phyloP scores from a whole-genome alignment of 2,113 vertebrate genomes.

The Erythrocebus patas region DNA sequence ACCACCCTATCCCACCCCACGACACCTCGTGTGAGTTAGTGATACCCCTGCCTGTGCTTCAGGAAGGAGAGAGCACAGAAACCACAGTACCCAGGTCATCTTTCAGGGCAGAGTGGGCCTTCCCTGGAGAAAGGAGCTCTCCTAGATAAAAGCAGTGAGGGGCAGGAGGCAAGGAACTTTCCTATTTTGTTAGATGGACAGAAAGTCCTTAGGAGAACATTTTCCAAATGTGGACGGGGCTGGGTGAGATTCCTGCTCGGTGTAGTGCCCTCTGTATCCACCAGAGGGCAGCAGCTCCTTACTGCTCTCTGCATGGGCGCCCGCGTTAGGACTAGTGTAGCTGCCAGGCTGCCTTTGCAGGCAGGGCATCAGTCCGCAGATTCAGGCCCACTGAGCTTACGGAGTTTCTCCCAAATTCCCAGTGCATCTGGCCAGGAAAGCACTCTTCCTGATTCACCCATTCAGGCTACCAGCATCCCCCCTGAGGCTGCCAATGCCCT shows the following conservation, averaged over 20 bases:
- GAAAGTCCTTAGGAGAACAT: not conserved
- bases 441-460: not conserved
- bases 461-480: not conserved
- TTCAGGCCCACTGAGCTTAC: not conserved
- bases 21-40: not conserved
- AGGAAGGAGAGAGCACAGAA: not conserved
- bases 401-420: not conserved
- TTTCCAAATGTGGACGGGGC: not conserved
- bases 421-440: not conserved
- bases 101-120: not conserved
- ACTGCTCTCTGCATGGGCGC: not conserved
- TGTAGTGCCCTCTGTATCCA: not conserved
- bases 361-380: too few species aligned
- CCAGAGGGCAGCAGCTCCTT: conserved; percentile 38
- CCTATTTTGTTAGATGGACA: not conserved
- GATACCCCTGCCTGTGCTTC: not conserved
- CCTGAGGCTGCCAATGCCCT: not conserved
- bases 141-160: not conserved
- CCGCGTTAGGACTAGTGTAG: not conserved
- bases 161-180: not conserved
- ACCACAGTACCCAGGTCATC: not conserved
- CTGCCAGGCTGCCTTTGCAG: not conserved
- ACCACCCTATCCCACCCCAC: not conserved
- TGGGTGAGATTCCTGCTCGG: not conserved
- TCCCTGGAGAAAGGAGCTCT: not conserved